Percentiles rank a stretch among this genome's conserved stretches.
phyloP scores from a whole-genome alignment of 37 sponge, comb jelly and placozoan genomes.

The Halisarca cf. caerulea region DNA sequence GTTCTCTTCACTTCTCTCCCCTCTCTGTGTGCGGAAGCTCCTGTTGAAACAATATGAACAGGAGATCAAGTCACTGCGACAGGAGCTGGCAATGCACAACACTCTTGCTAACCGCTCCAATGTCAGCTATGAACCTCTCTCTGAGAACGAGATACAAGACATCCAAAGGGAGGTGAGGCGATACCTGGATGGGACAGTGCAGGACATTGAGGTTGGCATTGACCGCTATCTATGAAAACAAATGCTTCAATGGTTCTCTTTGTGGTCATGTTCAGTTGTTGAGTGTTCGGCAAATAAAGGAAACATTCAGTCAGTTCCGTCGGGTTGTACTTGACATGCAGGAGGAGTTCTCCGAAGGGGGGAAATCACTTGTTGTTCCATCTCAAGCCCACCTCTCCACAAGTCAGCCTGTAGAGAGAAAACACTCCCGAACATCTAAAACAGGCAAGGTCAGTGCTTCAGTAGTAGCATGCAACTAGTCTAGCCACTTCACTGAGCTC shows the following conservation, averaged over 20 bases:
- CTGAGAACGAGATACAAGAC: constrained; percentile 73
- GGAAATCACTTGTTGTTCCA: neutral
- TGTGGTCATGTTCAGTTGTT: constrained; percentile 52
- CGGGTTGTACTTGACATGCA: constrained; percentile 13
- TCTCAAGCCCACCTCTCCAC: neutral
- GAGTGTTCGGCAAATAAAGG: constrained; percentile 76
- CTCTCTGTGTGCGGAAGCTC: constrained; percentile 40
- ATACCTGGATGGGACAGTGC: constrained; percentile 67
- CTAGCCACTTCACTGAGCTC: too few relatives aligned
- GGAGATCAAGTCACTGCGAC: constrained; percentile 83
- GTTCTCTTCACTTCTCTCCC: neutral
- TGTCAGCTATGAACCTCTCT: constrained; percentile 85
- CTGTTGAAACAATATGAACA: constrained; percentile 85
- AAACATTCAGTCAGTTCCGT: constrained; percentile 72
- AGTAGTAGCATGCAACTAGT: neutral
- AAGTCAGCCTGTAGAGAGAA: neutral
- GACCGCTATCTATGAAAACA: neutral
- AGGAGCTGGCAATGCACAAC: constrained; percentile 94
- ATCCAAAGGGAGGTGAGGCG: constrained; percentile 64
- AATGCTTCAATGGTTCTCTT: neutral
- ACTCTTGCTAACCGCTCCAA: constrained; percentile 59
- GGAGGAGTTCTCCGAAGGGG: neutral
- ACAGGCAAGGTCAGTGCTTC: neutral
- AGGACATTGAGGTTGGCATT: constrained; percentile 66
- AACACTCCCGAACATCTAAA: neutral